Evolutionary conservation across 2,113 vertebrate species (phyloP), one percentile per base, ranked within the genome.

Genomic region (Pongo abelii): DNA sequence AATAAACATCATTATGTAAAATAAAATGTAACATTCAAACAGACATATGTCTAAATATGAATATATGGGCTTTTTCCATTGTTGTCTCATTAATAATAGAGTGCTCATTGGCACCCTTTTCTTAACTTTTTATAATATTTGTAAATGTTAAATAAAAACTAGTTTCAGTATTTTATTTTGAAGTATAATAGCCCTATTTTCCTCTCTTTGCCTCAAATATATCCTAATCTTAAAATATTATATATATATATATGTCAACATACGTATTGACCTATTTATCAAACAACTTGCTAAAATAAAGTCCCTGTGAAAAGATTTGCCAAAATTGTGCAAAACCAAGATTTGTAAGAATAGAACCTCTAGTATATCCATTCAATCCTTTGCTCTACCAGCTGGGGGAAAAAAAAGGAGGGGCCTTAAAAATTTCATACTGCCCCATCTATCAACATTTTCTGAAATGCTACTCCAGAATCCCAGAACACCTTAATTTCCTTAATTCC

Each of bases 241-340:
- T 13, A 74, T 57, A 67, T 88, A 18, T 40, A n/a, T 78, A 38
- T 55, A 67, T 40, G 59, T 74, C n/a, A 93, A 64, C 10, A 93
- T 61, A 69, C 2, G 85, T 46, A 87, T n/a, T 84, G n/a, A 84
- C 23, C 14, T 75, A 40, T 48, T 74, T 93, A 92, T 92, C 90
- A 93, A 93, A 55, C 16, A 80, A 89, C 79, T 97, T 96, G 57
- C 13, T 89, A 75, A 83, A 96, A 80, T 35, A 92, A 88, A 11
- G 25, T 32, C 16, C 2, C 27, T 90, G 8, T 74, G 59, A 94
- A 91, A 93, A 94, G 2, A 83, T 94, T 61, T 91, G 43, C 43
- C 59, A 72, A 94, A 81, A 43, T 52, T 80, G 32, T 64, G 25
- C 10, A 86, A 92, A 94, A 94, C 11, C 16, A 61, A 27, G 17